phyloP scores from a whole-genome alignment of 2,113 vertebrate genomes.

The Calyptommatus sinebrachiatus region DNA sequence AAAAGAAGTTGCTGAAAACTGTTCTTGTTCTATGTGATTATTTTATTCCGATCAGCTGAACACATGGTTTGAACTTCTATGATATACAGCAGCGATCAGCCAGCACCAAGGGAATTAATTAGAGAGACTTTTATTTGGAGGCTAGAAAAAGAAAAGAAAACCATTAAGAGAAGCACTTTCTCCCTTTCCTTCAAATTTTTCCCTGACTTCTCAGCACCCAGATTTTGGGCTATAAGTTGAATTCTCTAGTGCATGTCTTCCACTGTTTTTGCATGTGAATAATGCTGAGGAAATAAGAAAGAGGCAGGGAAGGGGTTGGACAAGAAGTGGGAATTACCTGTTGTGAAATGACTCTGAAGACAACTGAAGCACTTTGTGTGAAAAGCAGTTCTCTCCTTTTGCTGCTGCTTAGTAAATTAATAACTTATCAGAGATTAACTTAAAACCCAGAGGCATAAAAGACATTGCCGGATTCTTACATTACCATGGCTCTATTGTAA shows the following conservation, averaged over 20 bases:
- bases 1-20: accelerated
- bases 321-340: constrained; percentile 46
- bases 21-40: no score
- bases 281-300: background rate
- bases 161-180: background rate
- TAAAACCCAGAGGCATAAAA: constrained; percentile 73
- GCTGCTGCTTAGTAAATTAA: constrained; percentile 74
- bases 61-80: background rate
- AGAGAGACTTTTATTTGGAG: constrained; percentile 9
- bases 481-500: constrained; percentile 70
- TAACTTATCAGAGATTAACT: constrained; percentile 74
- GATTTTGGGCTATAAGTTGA: background rate
- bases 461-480: constrained; percentile 68
- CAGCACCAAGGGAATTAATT: constrained; percentile 21
- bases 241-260: background rate
- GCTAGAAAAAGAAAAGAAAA: background rate
- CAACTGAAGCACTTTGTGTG: constrained; percentile 57
- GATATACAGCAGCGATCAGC: background rate
- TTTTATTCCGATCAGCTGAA: background rate
- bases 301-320: accelerated
- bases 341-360: constrained; percentile 58
- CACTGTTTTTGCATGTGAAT: constrained; percentile 24
- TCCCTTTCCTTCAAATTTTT: constrained; percentile 16
- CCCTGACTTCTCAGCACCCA: background rate
- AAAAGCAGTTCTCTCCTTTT: constrained; percentile 71